phyloP scores from a whole-genome alignment of 2,888 invertebrate species.

The Epiblema foenella region DNA sequence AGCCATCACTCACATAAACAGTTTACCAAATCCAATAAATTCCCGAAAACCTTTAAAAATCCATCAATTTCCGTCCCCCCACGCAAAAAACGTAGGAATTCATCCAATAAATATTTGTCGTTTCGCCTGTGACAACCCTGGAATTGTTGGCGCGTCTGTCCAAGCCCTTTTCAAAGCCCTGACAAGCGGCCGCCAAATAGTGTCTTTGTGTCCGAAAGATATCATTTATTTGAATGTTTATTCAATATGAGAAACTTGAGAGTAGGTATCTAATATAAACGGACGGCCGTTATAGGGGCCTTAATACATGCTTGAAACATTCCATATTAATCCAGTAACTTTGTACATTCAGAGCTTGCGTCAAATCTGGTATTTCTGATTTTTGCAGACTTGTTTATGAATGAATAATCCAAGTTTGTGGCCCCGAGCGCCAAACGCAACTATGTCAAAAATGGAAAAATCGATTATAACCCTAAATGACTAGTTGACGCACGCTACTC shows the following conservation, averaged over 20 bases:
- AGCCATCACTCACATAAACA: conserved; percentile 35
- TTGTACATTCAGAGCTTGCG: too few relatives aligned
- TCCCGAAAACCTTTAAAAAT: conserved; percentile 56
- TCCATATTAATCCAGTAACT: too few relatives aligned
- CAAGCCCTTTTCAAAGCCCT: conserved; percentile 79
- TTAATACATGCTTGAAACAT: background rate
- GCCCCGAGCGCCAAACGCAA: too few relatives aligned
- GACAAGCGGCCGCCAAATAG: conserved; percentile 72
- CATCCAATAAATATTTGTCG: conserved; percentile 67
- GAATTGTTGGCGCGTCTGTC: conserved; percentile 69
- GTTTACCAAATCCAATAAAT: conserved; percentile 40
- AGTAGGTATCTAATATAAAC: conserved; percentile 47
- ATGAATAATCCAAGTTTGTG: too few relatives aligned
- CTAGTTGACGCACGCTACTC: too few relatives aligned
- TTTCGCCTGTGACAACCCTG: conserved; percentile 67
- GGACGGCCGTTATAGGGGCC: conserved; percentile 29
- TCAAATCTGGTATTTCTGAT: too few relatives aligned
- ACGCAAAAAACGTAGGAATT: conserved; percentile 56
- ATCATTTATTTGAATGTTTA: conserved; percentile 69
- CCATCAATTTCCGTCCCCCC: conserved; percentile 59
- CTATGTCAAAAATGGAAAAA: too few relatives aligned
- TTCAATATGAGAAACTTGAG: conserved; percentile 42
- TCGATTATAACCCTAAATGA: too few relatives aligned
- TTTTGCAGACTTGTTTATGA: too few relatives aligned
- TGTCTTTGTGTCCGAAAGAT: conserved; percentile 67